Percentiles rank a stretch among this genome's conserved stretches.
These are phyloP conservation scores for Eonycteris spelaea DNA, from an alignment of 2,113 vertebrate species.

Conservation along the genomic window DNA sequence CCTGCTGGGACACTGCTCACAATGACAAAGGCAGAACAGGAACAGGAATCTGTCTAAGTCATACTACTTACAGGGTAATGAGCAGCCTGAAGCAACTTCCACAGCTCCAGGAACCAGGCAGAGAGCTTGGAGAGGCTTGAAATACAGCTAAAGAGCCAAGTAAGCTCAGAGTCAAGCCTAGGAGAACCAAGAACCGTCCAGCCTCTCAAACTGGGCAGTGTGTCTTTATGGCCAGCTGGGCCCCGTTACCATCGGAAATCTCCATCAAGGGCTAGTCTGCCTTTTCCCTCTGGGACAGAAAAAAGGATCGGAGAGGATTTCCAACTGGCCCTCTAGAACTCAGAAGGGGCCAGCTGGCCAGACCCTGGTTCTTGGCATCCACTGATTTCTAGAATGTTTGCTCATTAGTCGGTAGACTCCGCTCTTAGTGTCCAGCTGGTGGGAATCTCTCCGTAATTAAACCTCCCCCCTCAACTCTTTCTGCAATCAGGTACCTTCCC, in stretches of 20 bases:
- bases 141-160: not conserved
- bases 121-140: not conserved
- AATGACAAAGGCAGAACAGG: not conserved
- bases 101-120: not conserved
- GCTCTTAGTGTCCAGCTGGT: not conserved
- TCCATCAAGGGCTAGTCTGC: not conserved
- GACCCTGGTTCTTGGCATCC: not conserved
- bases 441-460: not conserved
- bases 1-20: not conserved
- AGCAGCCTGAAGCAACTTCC: not conserved
- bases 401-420: not conserved
- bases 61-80: not conserved
- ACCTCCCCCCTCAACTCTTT: not conserved
- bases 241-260: not conserved
- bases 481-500: not conserved
- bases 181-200: not conserved
- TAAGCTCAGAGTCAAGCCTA: not conserved
- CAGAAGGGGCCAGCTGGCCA: not conserved
- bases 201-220: not conserved
- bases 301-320: not conserved
- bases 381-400: not conserved
- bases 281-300: not conserved
- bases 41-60: not conserved
- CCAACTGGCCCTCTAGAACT: not conserved
- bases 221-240: not conserved